Conservation (phyloP, 1,140 invertebrate species). For the Ips typographus region DNA sequence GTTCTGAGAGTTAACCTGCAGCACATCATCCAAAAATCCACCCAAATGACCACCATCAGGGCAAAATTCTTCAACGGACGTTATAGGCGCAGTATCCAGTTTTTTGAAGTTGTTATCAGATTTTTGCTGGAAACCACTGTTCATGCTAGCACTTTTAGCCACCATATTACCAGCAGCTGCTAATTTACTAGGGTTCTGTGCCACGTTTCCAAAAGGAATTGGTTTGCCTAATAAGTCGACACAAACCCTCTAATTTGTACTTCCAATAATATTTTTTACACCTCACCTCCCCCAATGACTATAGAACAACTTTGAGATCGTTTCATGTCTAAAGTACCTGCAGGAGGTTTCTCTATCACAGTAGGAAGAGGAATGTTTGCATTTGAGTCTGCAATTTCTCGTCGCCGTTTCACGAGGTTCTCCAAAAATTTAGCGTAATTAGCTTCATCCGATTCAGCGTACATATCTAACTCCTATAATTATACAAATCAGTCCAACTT, state of each 20-base stretch:
- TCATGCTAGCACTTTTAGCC: slow-evolving; percentile 46
- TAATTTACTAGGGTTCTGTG: slow-evolving; percentile 14
- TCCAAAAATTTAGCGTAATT: slow-evolving; percentile 86
- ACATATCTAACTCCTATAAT: slow-evolving; percentile 72
- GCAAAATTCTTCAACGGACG: slow-evolving; percentile 83
- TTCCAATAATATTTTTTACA: neutral
- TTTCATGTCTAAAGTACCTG: slow-evolving; percentile 50
- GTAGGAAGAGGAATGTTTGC: slow-evolving; percentile 46
- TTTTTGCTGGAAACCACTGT: slow-evolving; percentile 44
- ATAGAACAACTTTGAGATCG: slow-evolving; percentile 51
- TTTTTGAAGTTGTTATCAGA: slow-evolving; percentile 40
- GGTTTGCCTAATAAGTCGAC: slow-evolving; percentile 36
- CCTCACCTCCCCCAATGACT: slow-evolving; percentile 49
- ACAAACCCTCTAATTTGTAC: no score
- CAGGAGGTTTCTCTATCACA: slow-evolving; percentile 4
- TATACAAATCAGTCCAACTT: neutral
- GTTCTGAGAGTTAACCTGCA: slow-evolving; percentile 51
- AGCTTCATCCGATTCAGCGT: slow-evolving; percentile 84
- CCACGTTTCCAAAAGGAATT: slow-evolving; percentile 41
- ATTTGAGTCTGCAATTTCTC: slow-evolving; percentile 67
- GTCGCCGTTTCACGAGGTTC: slow-evolving; percentile 68
- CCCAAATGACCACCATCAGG: slow-evolving; percentile 74
- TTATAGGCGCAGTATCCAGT: slow-evolving; percentile 52
- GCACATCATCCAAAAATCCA: slow-evolving; percentile 78
- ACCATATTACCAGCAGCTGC: slow-evolving; percentile 24